Percentiles rank a stretch among this genome's conserved stretches.
phyloP scores from a whole-genome alignment of 1,140 invertebrate species.

The Psix sp. region DNA sequence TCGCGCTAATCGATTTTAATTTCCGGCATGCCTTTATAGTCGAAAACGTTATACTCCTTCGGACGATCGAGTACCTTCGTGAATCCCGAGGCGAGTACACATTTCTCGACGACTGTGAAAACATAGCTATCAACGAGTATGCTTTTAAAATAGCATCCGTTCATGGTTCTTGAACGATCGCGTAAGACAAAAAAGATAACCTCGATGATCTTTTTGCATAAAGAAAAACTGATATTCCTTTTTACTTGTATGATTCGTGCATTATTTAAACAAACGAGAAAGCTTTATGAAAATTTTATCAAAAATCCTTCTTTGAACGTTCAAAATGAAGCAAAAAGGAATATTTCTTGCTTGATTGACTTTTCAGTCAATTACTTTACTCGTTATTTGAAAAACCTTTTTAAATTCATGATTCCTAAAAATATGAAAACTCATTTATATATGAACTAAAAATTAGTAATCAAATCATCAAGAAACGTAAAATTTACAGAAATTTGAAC shows the following conservation, averaged over 20 bases:
- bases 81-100: constrained; percentile 30
- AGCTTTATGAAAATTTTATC: constrained; percentile 35
- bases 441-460: no score
- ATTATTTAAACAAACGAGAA: constrained; percentile 48
- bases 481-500: no score
- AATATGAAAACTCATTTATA: no score
- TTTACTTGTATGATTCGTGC: constrained; percentile 25
- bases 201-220: constrained; percentile 32
- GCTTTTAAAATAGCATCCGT: constrained; percentile 42
- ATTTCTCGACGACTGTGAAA: constrained; percentile 37
- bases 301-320: constrained; percentile 36
- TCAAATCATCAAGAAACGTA: no score
- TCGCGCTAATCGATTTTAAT: constrained; percentile 72
- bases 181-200: constrained; percentile 8
- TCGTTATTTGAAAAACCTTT: no score
- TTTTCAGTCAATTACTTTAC: constrained; percentile 1
- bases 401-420: no score
- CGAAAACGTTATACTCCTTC: constrained; percentile 63
- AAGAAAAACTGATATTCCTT: constrained; percentile 21
- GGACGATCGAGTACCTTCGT: constrained; percentile 34
- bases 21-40: constrained; percentile 66
- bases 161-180: constrained; percentile 5
- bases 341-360: constrained; percentile 14
- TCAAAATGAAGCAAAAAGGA: constrained; percentile 24
- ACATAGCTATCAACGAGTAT: constrained; percentile 33